These are phyloP conservation scores for Plotosus lineatus DNA, from an alignment of 2,113 vertebrate species.

Conservation along the genomic window DNA sequence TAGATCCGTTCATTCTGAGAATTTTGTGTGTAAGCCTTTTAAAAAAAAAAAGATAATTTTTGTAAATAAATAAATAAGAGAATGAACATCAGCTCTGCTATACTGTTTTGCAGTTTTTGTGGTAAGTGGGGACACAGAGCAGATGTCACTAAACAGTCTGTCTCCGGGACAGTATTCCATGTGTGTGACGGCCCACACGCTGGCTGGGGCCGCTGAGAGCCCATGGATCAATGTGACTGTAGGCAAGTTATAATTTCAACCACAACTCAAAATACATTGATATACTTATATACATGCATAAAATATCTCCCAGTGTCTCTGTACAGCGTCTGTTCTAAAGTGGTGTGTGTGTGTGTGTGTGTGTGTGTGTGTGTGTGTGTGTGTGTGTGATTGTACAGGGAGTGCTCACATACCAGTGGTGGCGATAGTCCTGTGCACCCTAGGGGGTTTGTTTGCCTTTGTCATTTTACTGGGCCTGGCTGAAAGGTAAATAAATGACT, in stretches of 20 bases:
- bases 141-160: constrained; percentile 57
- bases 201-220: constrained; percentile 60
- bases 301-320: not conserved
- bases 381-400: constrained; percentile 46
- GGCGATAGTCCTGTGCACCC: constrained; percentile 19
- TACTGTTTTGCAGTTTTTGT: constrained; percentile 46
- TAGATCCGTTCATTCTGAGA: no score
- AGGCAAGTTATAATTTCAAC: constrained; percentile 32
- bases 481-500: constrained; percentile 16
- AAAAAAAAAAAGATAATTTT: no score
- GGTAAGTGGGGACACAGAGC: not conserved
- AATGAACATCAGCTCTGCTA: not conserved
- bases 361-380: constrained; percentile 32
- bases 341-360: constrained; percentile 29
- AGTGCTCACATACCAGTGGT: constrained; percentile 44
- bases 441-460: constrained; percentile 33
- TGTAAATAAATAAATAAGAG: no score
- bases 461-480: constrained; percentile 35
- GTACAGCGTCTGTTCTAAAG: not conserved
- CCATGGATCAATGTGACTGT: constrained; percentile 43
- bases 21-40: no score
- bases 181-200: constrained; percentile 61
- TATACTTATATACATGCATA: no score
- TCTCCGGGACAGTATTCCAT: constrained; percentile 57
- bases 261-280: no score